Percentiles rank a stretch among this genome's conserved stretches.
Conservation (phyloP, 2,113 vertebrate species). For the Nothocercus nigrocapillus region DNA sequence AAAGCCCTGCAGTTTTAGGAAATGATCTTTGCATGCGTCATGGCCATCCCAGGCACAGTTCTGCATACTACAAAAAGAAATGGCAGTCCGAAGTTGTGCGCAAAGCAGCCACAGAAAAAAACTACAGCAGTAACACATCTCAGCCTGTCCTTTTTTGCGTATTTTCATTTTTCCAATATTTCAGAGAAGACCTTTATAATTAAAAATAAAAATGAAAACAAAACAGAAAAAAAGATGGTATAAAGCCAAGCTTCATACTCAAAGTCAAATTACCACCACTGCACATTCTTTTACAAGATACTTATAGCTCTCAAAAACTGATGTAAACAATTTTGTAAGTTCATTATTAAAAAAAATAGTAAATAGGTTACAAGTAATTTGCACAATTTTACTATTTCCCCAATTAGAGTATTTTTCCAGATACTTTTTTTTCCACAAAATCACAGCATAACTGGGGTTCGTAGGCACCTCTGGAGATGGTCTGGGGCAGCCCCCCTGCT, state of each 20-base stretch:
- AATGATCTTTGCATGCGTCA: neutral
- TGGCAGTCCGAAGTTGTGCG: neutral
- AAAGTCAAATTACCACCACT: neutral
- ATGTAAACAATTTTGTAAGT: neutral
- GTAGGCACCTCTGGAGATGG: too few relatives aligned
- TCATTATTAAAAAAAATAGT: neutral
- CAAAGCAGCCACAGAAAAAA: neutral
- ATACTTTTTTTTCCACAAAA: neutral
- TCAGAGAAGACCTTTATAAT: neutral
- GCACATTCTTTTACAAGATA: neutral
- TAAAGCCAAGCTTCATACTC: neutral
- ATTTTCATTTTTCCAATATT: neutral
- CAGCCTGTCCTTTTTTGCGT: neutral
- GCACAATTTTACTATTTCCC: neutral
- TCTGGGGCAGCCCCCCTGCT: neutral
- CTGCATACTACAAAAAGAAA: neutral
- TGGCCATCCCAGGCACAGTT: neutral
- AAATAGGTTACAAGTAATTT: neutral
- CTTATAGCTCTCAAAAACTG: neutral
- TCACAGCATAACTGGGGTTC: neutral
- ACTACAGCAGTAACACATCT: neutral
- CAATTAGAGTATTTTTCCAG: neutral
- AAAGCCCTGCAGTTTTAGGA: neutral
- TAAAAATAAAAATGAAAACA: neutral
- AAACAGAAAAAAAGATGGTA: neutral